These are phyloP conservation scores for Eilema caniola DNA, from an alignment of 2,888 invertebrate genomes.

Conservation along the genomic window DNA sequence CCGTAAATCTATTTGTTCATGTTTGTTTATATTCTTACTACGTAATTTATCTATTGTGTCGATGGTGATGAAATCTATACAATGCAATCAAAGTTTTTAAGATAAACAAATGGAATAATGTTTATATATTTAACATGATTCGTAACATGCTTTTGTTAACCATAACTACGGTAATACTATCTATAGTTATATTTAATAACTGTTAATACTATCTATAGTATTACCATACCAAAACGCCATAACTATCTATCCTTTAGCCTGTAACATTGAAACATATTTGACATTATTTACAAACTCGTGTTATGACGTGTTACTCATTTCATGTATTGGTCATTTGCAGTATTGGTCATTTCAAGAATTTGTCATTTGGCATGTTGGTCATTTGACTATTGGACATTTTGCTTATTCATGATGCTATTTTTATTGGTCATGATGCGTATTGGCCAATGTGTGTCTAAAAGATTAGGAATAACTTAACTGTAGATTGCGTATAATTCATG, in stretches of 20 bases:
- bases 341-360: too few species aligned
- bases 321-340: too few species aligned
- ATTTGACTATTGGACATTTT: too few species aligned
- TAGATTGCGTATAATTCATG: neutral
- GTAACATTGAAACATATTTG: neutral
- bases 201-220: too few species aligned
- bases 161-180: neutral
- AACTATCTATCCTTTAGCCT: neutral
- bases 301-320: too few species aligned
- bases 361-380: too few species aligned
- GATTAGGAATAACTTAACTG: neutral
- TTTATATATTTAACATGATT: neutral
- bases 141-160: neutral
- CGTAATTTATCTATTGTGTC: neutral
- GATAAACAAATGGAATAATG: neutral
- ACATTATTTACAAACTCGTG: too few species aligned
- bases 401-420: too few species aligned
- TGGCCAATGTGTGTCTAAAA: too few species aligned
- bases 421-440: too few species aligned
- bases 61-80: conserved; percentile 2
- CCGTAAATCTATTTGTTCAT: neutral
- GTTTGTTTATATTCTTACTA: neutral
- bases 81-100: neutral
- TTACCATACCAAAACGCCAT: too few species aligned
- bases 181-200: too few species aligned